Percentiles rank a stretch among this genome's conserved stretches.
phyloP scores from a whole-genome alignment of 2,888 invertebrate species.

The Hemistola chrysoprasaria region DNA sequence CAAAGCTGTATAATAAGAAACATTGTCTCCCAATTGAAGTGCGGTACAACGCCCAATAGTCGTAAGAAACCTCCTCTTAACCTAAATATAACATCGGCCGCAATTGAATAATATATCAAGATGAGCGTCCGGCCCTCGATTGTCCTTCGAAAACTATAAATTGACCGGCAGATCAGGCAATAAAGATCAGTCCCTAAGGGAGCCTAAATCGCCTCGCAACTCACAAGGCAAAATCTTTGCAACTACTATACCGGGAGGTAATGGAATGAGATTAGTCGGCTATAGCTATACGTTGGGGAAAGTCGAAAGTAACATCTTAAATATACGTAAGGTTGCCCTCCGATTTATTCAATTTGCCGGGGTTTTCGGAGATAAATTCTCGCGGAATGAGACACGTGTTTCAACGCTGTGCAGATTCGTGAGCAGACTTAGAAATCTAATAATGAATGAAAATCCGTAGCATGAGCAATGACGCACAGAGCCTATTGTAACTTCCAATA shows the following conservation, averaged over 20 bases:
- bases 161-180: conserved; percentile 18
- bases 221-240: conserved; percentile 17
- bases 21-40: too few species aligned
- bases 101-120: conserved; percentile 18
- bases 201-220: conserved; percentile 18
- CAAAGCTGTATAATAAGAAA: too few species aligned
- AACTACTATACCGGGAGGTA: conserved; percentile 11
- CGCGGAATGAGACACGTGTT: neutral
- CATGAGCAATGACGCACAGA: too few species aligned
- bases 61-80: neutral
- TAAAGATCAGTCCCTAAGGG: conserved; percentile 15
- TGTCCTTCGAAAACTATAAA: conserved; percentile 23
- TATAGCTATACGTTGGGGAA: conserved; percentile 13
- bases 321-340: conserved; percentile 10
- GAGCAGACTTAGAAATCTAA: too few species aligned
- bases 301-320: conserved; percentile 11
- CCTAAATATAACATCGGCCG: conserved; percentile 4
- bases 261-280: conserved; percentile 19
- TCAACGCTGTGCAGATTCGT: too few species aligned
- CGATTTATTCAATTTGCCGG: conserved; percentile 15
- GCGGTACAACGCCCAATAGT: too few species aligned
- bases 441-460: too few species aligned
- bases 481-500: too few species aligned
- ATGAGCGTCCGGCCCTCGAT: conserved; percentile 13
- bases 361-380: conserved; percentile 1